These are phyloP conservation scores for Agrochola litura DNA, from an alignment of 2,888 invertebrate species.

Conservation along the genomic window DNA sequence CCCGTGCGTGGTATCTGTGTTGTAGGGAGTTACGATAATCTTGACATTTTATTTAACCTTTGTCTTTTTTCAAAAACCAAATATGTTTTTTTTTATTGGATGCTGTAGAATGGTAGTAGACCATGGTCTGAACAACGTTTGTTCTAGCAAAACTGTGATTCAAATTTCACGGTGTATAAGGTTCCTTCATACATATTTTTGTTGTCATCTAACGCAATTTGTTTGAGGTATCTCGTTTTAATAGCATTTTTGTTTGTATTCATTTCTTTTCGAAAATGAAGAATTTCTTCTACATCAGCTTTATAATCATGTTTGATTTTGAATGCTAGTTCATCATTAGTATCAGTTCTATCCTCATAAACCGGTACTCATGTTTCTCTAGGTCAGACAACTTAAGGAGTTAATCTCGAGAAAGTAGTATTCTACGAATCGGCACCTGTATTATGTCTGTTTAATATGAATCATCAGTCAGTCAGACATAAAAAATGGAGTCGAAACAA, in stretches of 20 bases:
- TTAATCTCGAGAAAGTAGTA: slow-evolving; percentile 39
- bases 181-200: too few species aligned
- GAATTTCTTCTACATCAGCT: not conserved
- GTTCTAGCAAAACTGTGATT: too few species aligned
- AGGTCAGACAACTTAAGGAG: slow-evolving; percentile 23
- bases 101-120: too few species aligned
- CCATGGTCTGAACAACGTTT: too few species aligned
- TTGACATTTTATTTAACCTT: too few species aligned
- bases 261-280: not conserved
- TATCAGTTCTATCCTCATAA: slow-evolving; percentile 1
- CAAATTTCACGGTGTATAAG: too few species aligned
- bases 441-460: slow-evolving; percentile 2
- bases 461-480: slow-evolving; percentile 24
- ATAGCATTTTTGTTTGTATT: not conserved
- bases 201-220: too few species aligned
- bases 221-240: not conserved
- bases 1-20: too few species aligned
- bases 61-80: too few species aligned
- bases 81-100: too few species aligned
- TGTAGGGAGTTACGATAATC: too few species aligned
- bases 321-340: not conserved
- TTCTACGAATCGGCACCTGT: slow-evolving; percentile 28
- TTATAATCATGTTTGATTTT: not conserved
- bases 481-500: slow-evolving; percentile 14
- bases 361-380: slow-evolving; percentile 27